phyloP scores from a whole-genome alignment of 2,113 vertebrate genomes.

The Gracilinanus agilis region DNA sequence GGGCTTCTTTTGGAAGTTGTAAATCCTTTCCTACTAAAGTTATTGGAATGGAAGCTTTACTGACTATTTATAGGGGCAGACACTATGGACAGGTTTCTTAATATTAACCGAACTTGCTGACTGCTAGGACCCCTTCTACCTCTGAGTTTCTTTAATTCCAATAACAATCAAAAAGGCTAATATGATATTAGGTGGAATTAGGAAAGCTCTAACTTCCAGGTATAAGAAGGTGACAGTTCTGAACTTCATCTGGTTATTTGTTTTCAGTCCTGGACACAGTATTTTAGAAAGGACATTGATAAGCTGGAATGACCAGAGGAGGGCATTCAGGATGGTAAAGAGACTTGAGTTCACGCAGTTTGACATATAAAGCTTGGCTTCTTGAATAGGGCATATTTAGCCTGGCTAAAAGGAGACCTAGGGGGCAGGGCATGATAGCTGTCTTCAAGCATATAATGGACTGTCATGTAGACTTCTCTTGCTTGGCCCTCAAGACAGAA shows the following conservation, averaged over 20 bases:
- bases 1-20: not conserved
- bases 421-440: not conserved
- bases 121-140: not conserved
- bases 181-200: not conserved
- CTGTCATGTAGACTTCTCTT: not conserved
- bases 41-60: not conserved
- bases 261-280: not conserved
- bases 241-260: not conserved
- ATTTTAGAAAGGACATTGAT: not conserved
- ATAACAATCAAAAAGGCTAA: not conserved
- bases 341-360: not conserved
- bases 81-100: not conserved
- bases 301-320: not conserved
- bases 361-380: not conserved
- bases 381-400: not conserved
- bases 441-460: not conserved
- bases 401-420: not conserved
- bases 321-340: not conserved
- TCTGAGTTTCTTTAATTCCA: not conserved
- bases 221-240: not conserved
- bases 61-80: not conserved
- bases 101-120: not conserved
- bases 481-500: not conserved
- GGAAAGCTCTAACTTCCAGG: not conserved
- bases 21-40: not conserved